These are phyloP conservation scores for Dasypus novemcinctus DNA, from an alignment of 2,113 vertebrate species.

Conservation along the genomic window DNA sequence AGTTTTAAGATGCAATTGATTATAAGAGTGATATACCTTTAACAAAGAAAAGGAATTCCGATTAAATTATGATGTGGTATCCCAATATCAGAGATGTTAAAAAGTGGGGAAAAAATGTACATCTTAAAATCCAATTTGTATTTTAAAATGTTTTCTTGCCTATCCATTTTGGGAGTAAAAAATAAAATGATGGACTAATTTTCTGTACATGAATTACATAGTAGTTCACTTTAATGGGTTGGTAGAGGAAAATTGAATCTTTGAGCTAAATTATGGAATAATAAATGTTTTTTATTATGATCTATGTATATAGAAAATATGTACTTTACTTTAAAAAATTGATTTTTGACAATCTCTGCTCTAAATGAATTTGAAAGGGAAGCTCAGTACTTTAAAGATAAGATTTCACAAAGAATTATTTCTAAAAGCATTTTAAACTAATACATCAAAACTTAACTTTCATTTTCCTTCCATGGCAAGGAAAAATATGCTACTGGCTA, in stretches of 20 bases:
- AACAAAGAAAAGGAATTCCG: background rate
- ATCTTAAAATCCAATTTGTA: background rate
- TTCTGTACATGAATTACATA: background rate
- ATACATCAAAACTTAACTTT: background rate
- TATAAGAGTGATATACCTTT: background rate
- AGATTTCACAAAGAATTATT: constrained; percentile 1
- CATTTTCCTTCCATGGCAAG: background rate
- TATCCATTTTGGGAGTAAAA: background rate
- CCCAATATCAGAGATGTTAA: background rate
- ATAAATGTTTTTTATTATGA: background rate
- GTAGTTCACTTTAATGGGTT: background rate
- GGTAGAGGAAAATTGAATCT: background rate
- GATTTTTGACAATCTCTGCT: background rate
- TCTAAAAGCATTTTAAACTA: background rate
- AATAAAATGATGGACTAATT: background rate
- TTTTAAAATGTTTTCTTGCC: background rate
- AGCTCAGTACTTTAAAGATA: background rate
- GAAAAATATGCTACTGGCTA: background rate
- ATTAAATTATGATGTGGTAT: background rate
- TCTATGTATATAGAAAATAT: background rate
- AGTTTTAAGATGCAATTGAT: background rate
- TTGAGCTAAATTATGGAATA: constrained; percentile 11
- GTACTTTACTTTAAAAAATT: background rate
- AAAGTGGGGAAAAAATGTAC: background rate
- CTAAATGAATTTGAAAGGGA: background rate